Percentiles rank a stretch among this genome's conserved stretches.
Evolutionary conservation across 2,888 invertebrate species (phyloP).

Genomic region (Hypomecis punctinalis): DNA sequence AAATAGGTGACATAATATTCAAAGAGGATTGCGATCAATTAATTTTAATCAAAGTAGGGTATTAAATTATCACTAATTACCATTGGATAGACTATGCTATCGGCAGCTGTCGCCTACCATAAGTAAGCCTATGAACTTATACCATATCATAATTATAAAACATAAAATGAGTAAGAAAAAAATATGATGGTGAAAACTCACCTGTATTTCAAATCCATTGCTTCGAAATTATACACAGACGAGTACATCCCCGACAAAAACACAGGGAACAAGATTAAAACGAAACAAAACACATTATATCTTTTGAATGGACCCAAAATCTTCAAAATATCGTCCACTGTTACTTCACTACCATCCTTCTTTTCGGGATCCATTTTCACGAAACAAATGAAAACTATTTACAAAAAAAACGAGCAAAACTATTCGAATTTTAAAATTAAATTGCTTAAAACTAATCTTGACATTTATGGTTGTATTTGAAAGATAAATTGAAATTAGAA

Average conservation of each 20-base stretch:
- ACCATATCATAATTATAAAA: too few relatives aligned
- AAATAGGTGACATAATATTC: too few relatives aligned
- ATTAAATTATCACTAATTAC: too few relatives aligned
- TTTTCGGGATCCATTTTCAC: constrained; percentile 75
- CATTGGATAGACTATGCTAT: too few relatives aligned
- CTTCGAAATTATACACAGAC: constrained; percentile 79
- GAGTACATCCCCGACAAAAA: constrained; percentile 77
- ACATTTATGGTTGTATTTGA: too few relatives aligned
- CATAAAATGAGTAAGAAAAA: too few relatives aligned
- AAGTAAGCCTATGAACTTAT: too few relatives aligned
- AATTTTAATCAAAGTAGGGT: too few relatives aligned
- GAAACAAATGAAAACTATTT: constrained; percentile 29
- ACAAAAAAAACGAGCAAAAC: constrained; percentile 15
- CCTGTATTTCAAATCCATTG: constrained; percentile 78
- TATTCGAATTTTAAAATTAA: constrained; percentile 5
- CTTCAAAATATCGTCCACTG: constrained; percentile 76
- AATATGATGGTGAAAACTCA: constrained; percentile 41
- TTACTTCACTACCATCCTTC: constrained; percentile 66
- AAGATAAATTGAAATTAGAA: constrained; percentile 18
- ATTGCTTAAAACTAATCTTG: constrained; percentile 1
- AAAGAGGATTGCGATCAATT: too few relatives aligned
- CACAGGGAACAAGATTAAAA: constrained; percentile 74
- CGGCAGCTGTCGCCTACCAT: too few relatives aligned
- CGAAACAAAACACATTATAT: constrained; percentile 72
- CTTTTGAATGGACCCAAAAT: constrained; percentile 73